Conservation (phyloP, 2,113 vertebrate species). For the Grantiella picta region DNA sequence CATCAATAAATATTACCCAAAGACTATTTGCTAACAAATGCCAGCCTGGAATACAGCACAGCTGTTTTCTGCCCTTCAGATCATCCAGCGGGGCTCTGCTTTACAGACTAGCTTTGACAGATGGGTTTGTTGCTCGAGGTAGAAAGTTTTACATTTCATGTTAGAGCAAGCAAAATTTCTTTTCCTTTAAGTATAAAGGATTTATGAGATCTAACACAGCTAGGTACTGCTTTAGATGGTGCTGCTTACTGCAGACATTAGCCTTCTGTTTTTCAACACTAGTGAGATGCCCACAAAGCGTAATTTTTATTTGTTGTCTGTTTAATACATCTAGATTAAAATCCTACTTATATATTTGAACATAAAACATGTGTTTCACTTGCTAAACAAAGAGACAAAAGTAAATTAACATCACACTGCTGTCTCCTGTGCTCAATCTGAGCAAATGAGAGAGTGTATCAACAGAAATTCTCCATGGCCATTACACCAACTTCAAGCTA, state of each 20-base stretch:
- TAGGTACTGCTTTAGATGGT: constrained; percentile 28
- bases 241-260: constrained; percentile 14
- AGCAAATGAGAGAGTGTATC: background rate
- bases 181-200: constrained; percentile 47
- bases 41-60: background rate
- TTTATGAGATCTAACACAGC: constrained; percentile 36
- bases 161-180: constrained; percentile 29
- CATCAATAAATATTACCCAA: background rate
- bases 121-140: constrained; percentile 33
- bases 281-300: constrained; percentile 17
- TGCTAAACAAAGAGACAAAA: constrained; percentile 9
- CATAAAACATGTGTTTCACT: background rate
- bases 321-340: constrained; percentile 29
- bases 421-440: background rate
- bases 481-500: accelerated
- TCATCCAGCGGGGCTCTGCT: background rate
- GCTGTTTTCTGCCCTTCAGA: constrained; percentile 26
- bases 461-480: background rate
- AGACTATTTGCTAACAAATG: background rate
- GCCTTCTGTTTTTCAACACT: constrained; percentile 9
- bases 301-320: constrained; percentile 13
- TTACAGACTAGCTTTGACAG: constrained; percentile 20
- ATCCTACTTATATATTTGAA: background rate
- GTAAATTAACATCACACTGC: background rate
- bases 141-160: constrained; percentile 45